Base-by-base conservation (phyloP, 1,140 invertebrate species). In the Leptopilina clavipes region DNA sequence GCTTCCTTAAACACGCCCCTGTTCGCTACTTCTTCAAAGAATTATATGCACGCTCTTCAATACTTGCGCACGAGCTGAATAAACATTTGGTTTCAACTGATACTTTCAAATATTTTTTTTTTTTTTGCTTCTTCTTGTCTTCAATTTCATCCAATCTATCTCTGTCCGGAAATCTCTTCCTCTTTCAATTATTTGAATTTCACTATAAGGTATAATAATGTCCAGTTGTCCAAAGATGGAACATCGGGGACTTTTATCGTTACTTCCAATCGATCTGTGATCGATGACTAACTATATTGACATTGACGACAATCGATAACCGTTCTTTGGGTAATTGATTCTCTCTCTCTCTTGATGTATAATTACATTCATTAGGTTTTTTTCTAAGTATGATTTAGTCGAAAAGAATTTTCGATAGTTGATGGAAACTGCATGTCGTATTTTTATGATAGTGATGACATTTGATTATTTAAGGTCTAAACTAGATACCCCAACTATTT, bases 1-100 rank as follows among this genome's bases (percentile, higher is more conserved):
- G 56, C 56, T 65, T 65, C 56, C 56, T 65, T 65, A 65, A 25
- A 65, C 56, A 65, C 56, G 56, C 56, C 56, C 56, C 9, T 65
- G 56, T 25, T 65, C 19, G 56, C 56, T 65, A 65, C 56, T 65
- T 65, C 18, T 25, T 65, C 56, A 65, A 65, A 65, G 56, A 65
- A 65, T 65, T 31, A 31, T 65, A 31, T 65, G 11, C 56, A 65
- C 56, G 56, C 56, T n/a, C 25, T 31, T 5, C 25, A 11, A 65
- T 19, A 65, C 19, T 65, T 22, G 56, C 54, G 54, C 56, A 65
- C 56, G 56, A 65, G 56, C 56, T 25, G 56, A 65, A 65, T 12
- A 65, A 31, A 31, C 56, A 65, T 65, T 65, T 9, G 10, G 1
- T 65, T 65, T 65, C 56, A 12, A 31, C 1, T 31, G 25, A 31